These are phyloP conservation scores for Cotesia glomerata DNA, from an alignment of 1,140 invertebrate species.

Conservation along the genomic window DNA sequence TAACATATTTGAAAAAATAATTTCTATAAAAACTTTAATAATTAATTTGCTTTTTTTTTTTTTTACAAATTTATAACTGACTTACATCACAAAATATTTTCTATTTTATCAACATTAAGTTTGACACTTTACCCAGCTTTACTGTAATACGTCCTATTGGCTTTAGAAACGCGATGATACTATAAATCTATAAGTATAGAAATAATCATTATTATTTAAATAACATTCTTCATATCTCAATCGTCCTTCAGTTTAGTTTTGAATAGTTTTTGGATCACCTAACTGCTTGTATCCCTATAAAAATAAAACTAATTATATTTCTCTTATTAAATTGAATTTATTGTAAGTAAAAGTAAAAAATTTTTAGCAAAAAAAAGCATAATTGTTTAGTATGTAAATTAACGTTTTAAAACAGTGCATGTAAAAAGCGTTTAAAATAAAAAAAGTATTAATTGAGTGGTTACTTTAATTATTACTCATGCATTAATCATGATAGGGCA, in stretches of 20 bases:
- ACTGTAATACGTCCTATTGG: too few species aligned
- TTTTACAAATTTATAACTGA: too few species aligned
- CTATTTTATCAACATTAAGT: too few species aligned
- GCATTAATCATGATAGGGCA: not conserved
- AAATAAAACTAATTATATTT: slow-evolving; percentile 12
- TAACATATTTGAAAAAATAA: too few species aligned
- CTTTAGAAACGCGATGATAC: not conserved
- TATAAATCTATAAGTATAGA: slow-evolving; percentile 16
- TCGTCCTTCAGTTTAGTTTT: slow-evolving; percentile 32
- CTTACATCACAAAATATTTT: too few species aligned
- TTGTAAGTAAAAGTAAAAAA: slow-evolving; percentile 21
- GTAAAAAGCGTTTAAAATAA: not conserved
- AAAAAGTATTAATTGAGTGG: not conserved
- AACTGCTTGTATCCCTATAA: slow-evolving; percentile 49
- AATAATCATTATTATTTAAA: slow-evolving; percentile 19
- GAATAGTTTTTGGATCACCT: slow-evolving; percentile 44
- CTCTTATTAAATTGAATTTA: not conserved
- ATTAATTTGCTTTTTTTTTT: too few species aligned
- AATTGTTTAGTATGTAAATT: slow-evolving; percentile 11
- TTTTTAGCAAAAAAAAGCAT: not conserved
- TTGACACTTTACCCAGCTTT: too few species aligned
- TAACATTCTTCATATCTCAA: slow-evolving; percentile 18
- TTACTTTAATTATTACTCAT: slow-evolving; percentile 13
- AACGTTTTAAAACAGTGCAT: not conserved
- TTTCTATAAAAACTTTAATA: too few species aligned